A percentile compares a stretch with the other conserved stretches of the same genome.
Evolutionary conservation across 2,113 vertebrate species (phyloP).

Genomic region (Peucedramus taeniatus): DNA sequence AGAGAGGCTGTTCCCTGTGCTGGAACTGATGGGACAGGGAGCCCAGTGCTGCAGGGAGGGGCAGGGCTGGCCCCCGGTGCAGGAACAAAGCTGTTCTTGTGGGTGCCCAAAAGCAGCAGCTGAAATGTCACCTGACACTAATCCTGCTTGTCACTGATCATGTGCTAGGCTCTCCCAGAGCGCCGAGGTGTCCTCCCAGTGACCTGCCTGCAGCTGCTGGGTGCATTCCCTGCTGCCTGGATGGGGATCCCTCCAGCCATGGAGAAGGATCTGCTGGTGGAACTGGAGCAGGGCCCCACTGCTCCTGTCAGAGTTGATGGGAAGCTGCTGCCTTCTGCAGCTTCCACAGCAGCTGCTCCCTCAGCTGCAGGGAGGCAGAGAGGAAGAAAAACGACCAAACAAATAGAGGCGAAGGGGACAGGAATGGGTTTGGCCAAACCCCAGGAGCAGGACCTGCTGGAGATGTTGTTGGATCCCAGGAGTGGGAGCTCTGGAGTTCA

Average conservation of each 20-base stretch:
- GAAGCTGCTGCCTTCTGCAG: background rate
- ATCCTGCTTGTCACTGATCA: background rate
- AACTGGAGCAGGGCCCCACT: background rate
- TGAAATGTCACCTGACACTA: background rate
- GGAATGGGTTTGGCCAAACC: background rate
- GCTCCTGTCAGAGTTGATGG: background rate
- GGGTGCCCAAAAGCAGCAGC: background rate
- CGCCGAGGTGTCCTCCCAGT: background rate
- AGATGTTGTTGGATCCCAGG: background rate
- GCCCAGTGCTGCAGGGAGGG: background rate
- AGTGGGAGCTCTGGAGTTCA: background rate
- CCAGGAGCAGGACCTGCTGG: background rate
- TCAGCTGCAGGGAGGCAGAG: background rate
- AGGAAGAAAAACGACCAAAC: background rate
- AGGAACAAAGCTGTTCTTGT: background rate
- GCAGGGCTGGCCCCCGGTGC: background rate
- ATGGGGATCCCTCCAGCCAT: background rate
- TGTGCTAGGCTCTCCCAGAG: background rate
- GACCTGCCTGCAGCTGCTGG: background rate
- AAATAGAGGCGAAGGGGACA: background rate
- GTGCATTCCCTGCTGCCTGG: background rate
- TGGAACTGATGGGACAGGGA: background rate
- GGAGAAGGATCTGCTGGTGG: background rate
- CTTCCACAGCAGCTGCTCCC: background rate
- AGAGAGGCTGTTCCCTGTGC: rapidly evolving